Evolutionary conservation across 2,888 invertebrate species (phyloP).

Genomic region (Apodemia zela): DNA sequence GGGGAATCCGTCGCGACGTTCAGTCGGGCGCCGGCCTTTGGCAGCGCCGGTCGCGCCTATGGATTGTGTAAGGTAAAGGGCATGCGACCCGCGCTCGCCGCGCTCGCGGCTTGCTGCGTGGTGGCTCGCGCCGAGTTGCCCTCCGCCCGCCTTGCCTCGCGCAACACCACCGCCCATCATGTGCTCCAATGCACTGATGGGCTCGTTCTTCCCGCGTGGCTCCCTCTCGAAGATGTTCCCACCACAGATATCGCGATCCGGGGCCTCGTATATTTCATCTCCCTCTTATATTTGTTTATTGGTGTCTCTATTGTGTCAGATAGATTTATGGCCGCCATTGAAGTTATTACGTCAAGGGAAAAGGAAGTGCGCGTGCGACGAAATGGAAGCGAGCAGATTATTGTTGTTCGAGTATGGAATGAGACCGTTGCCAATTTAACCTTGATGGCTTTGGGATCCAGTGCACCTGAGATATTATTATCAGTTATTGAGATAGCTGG

Average conservation of each 20-base stretch:
- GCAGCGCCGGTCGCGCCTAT: constrained; percentile 69
- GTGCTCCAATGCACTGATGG: constrained; percentile 88
- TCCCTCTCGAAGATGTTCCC: constrained; percentile 88
- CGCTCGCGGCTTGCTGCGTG: constrained; percentile 71
- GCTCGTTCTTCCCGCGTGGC: constrained; percentile 93
- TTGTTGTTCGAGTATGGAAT: constrained; percentile 98
- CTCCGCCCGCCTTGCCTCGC: constrained; percentile 56
- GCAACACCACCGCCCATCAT: constrained; percentile 60
- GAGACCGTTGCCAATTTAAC: constrained; percentile 99
- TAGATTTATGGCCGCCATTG: constrained; percentile 99
- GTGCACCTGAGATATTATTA: constrained; percentile 98
- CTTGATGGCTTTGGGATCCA: constrained; percentile 98
- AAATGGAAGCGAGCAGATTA: constrained; percentile 92
- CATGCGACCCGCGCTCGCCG: constrained; percentile 75
- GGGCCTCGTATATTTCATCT: constrained; percentile 93
- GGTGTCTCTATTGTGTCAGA: constrained; percentile 99
- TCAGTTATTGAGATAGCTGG: constrained; percentile 99
- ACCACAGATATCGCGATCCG: constrained; percentile 89
- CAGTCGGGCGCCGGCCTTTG: constrained; percentile 76
- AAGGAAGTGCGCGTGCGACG: constrained; percentile 95
- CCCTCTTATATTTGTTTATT: constrained; percentile 96
- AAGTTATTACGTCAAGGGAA: constrained; percentile 99
- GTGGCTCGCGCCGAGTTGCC: constrained; percentile 66
- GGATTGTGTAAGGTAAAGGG: constrained; percentile 63
- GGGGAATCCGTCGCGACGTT: constrained; percentile 45